A percentile compares a stretch with the other conserved stretches of the same genome.
These are phyloP conservation scores for Petaurus breviceps DNA, from an alignment of 2,113 vertebrate species.

Conservation along the genomic window DNA sequence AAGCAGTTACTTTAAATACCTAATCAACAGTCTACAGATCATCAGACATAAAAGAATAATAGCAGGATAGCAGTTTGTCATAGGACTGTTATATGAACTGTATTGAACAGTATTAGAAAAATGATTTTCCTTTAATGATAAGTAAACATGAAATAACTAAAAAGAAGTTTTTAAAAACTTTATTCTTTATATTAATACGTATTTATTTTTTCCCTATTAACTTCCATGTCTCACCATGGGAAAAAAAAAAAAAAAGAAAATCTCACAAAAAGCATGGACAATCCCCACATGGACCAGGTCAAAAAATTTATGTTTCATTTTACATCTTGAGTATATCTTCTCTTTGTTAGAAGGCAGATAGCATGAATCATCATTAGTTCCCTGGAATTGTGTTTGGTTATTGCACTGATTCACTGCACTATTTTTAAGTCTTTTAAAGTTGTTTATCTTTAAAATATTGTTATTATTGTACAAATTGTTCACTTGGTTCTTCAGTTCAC, in stretches of 20 bases:
- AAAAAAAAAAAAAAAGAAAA: not conserved
- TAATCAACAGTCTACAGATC: not conserved
- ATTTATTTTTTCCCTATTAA: not conserved
- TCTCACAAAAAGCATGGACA: not conserved
- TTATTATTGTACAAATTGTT: not conserved
- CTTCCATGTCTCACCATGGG: not conserved
- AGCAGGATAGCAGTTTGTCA: not conserved
- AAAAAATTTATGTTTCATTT: not conserved
- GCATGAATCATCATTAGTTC: not conserved
- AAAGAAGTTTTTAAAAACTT: not conserved
- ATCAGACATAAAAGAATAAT: not conserved
- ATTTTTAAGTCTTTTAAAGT: not conserved
- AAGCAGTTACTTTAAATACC: not conserved
- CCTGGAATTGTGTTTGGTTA: not conserved
- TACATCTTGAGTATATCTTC: not conserved
- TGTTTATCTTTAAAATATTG: not conserved
- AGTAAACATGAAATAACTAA: not conserved
- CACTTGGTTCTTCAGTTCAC: not conserved
- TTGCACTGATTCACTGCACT: not conserved
- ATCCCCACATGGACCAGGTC: not conserved
- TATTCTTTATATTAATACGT: not conserved
- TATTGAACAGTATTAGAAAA: not conserved
- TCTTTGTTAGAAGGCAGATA: not conserved
- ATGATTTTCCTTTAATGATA: not conserved
- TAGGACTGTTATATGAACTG: not conserved